phyloP scores from a whole-genome alignment of 2,888 invertebrate species.

The Pollenia labialis region DNA sequence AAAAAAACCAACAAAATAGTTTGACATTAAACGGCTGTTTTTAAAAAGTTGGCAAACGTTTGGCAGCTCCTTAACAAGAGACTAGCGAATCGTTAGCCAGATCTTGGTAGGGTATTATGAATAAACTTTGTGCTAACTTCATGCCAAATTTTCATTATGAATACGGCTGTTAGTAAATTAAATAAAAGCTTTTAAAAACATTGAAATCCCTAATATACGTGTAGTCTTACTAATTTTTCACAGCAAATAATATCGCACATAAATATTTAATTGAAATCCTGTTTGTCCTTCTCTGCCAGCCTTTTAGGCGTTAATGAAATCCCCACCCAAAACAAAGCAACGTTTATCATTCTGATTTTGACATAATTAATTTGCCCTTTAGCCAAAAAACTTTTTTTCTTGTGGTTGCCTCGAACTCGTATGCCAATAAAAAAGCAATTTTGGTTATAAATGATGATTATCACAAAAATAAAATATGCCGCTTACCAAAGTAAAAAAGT shows the following conservation, averaged over 20 bases:
- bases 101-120: no score
- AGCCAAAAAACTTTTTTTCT: slow-evolving; percentile 9
- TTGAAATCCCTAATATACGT: no score
- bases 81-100: no score
- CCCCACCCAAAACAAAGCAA: background rate
- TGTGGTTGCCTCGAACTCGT: slow-evolving; percentile 12
- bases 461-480: slow-evolving; percentile 3
- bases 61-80: no score
- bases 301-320: background rate
- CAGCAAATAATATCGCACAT: background rate
- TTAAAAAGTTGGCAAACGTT: no score
- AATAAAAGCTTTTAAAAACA: no score
- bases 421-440: background rate
- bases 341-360: slow-evolving; percentile 30
- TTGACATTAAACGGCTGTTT: no score
- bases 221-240: background rate
- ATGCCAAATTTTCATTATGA: no score
- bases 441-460: slow-evolving; percentile 6
- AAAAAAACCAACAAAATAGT: no score
- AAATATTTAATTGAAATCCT: slow-evolving; percentile 38
- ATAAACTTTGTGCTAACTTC: no score
- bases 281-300: slow-evolving; percentile 8
- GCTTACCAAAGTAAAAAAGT: background rate
- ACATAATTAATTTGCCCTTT: slow-evolving; percentile 66
- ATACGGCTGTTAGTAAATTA: no score